Evolutionary conservation across 2,113 vertebrate genomes (phyloP).

Genomic region (Oryzias javanicus): DNA sequence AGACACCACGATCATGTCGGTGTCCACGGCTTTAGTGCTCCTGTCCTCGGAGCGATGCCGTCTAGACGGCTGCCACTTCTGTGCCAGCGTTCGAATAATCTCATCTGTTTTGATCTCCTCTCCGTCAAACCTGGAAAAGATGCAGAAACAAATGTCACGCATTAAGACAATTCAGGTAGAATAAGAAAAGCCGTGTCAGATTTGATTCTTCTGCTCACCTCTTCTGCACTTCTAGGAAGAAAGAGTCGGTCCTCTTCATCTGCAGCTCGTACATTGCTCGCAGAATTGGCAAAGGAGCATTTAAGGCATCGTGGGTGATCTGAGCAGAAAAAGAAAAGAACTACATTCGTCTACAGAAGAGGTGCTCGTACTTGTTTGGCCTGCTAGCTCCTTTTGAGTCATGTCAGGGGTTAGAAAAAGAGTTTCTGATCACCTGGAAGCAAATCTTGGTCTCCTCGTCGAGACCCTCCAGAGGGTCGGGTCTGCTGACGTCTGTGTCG

Average conservation of each 20-base stretch:
- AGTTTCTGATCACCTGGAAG: slow-evolving; percentile 83
- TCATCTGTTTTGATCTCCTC: slow-evolving; percentile 93
- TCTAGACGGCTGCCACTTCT: slow-evolving; percentile 91
- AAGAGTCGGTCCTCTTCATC: slow-evolving; percentile 94
- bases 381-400: neutral
- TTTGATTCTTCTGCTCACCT: slow-evolving; percentile 72
- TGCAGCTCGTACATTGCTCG: slow-evolving; percentile 95
- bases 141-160: neutral
- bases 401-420: neutral
- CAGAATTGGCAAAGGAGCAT: slow-evolving; percentile 91
- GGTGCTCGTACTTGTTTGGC: no score
- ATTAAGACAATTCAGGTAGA: neutral
- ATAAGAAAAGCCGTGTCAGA: neutral
- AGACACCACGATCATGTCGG: slow-evolving; percentile 92
- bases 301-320: slow-evolving; percentile 95
- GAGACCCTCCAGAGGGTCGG: slow-evolving; percentile 89
- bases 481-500: slow-evolving; percentile 80
- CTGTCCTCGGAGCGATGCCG: slow-evolving; percentile 83
- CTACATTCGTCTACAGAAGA: neutral
- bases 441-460: slow-evolving; percentile 97
- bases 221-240: slow-evolving; percentile 94
- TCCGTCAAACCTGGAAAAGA: slow-evolving; percentile 85
- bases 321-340: slow-evolving; percentile 41
- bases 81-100: slow-evolving; percentile 87
- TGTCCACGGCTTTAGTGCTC: slow-evolving; percentile 89